Base-by-base conservation (phyloP, 2,888 invertebrate species). In the Tillus elongatus region DNA sequence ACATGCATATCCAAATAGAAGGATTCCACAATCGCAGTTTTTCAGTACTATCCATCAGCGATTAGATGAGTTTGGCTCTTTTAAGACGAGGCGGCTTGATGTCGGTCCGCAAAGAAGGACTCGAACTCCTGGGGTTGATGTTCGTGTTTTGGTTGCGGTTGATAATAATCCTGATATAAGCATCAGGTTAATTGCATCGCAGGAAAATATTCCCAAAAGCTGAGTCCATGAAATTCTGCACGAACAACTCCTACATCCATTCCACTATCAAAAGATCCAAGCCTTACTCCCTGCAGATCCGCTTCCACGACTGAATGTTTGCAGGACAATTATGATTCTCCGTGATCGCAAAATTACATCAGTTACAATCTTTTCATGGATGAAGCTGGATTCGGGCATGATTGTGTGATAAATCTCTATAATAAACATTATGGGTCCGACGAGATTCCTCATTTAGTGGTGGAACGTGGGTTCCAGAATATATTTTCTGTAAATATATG, bases 201-300 rank as follows among this genome's bases (percentile, higher is more conserved):
- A n/a, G 24, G 24, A 19, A 19, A n/a, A 19, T 19, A 8, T n/a
- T 19, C 24, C 24, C 6, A 19, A 19, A n/a, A n/a, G n/a, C n/a
- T n/a, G n/a, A n/a, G n/a, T n/a, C n/a, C n/a, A n/a, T n/a, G n/a
- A n/a, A n/a, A n/a, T n/a, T n/a, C n/a, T n/a, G n/a, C n/a, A n/a
- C n/a, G n/a, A n/a, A n/a, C n/a, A n/a, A n/a, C n/a, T n/a, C n/a
- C n/a, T n/a, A n/a, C n/a, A n/a, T n/a, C n/a, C n/a, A n/a, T n/a
- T n/a, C n/a, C n/a, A n/a, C n/a, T n/a, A n/a, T n/a, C n/a, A n/a
- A n/a, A n/a, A n/a, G n/a, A n/a, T n/a, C n/a, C 24, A 19, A 19
- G 24, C 24, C 24, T n/a, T 19, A 19, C n/a, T n/a, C n/a, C 24
- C 24, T 19, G 24, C 6, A 19, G 24, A 19, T 19, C 24, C 24